Evolutionary conservation across 2,797 vertebrate species (phyloP), one percentile per base, ranked within the genome.

Genomic region (Halcyon badia): DNA sequence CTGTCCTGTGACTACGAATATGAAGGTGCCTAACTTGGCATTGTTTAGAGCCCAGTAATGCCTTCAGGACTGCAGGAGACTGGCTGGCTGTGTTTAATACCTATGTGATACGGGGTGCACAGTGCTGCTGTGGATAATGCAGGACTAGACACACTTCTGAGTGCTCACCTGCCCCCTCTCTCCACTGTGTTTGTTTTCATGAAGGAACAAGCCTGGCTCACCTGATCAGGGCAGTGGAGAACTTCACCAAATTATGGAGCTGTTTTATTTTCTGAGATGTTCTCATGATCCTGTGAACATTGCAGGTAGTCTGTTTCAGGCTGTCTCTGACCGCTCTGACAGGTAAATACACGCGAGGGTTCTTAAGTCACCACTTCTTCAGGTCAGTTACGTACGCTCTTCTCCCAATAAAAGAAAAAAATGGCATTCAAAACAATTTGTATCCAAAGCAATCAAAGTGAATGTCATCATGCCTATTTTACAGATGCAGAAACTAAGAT

Each of bases 61-160:
- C 58, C 72, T 49, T 44, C 51, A 19, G 46, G 16, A 35, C 66
- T 72, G 60, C 54, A 6, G 3, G 15, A 49, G 66, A 21, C 39
- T 5, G 11, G 58, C 58, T 28, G 35, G 49, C 41, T 62, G 25
- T 24, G 28, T 80, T 31, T 68, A 5, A 11, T 30, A 21, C 7
- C 46, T 28, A 0, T 16, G 25, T 42, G 41, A 16, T 5, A 19
- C 0, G 2, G 58, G 66, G 16, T 1, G 1, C 10, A 3, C 33
- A 17, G n/a, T 11, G n/a, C 48, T 10, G 61, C 72, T 48, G 57
- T 8, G 31, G 31, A 3, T 48, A 49, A 14, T 6, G 71, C 56
- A 26, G 62, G 39, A 15, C 33, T n/a, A n/a, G 68, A 28, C 44
- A 46, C 11, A 2, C 31, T 44, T 46, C 48, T 39, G 48, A 46